A percentile compares a stretch with the other conserved stretches of the same genome.
phyloP scores from a whole-genome alignment of 2,888 invertebrate species.

The Polyploca ridens region DNA sequence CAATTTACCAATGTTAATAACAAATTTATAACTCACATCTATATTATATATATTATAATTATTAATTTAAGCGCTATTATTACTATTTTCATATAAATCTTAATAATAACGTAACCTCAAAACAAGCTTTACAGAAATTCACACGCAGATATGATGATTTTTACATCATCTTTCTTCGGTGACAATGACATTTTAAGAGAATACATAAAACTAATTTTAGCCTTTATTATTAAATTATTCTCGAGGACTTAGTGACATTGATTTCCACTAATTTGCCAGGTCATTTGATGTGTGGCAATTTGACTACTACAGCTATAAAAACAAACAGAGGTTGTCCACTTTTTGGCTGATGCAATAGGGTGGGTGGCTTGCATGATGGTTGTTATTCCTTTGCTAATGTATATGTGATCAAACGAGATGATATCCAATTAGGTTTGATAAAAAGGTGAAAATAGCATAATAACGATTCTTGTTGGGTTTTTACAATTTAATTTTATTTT shows the following conservation, averaged over 20 bases:
- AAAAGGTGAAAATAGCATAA: slow-evolving; percentile 47
- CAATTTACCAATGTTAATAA: neutral
- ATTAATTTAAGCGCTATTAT: too few relatives aligned
- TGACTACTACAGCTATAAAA: slow-evolving; percentile 52
- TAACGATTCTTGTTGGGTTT: slow-evolving; percentile 25
- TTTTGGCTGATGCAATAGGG: slow-evolving; percentile 79
- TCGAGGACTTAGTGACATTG: slow-evolving; percentile 29
- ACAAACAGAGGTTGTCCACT: slow-evolving; percentile 60
- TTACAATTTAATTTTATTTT: slow-evolving; percentile 24
- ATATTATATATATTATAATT: too few relatives aligned
- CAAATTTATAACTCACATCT: too few relatives aligned
- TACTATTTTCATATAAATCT: neutral
- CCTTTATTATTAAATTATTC: slow-evolving; percentile 10
- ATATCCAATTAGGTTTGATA: slow-evolving; percentile 39
- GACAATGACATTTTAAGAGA: slow-evolving; percentile 34
- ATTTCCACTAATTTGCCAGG: slow-evolving; percentile 41
- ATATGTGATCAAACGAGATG: slow-evolving; percentile 44
- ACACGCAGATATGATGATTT: neutral
- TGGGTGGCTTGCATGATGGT: slow-evolving; percentile 62
- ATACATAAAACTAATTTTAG: slow-evolving; percentile 16
- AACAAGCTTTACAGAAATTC: neutral
- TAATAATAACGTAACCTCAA: neutral
- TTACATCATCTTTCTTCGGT: slow-evolving; percentile 16
- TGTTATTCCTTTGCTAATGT: slow-evolving; percentile 51
- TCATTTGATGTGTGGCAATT: slow-evolving; percentile 55